Base-by-base conservation (phyloP, 2,888 invertebrate genomes). In the Phyllotreta striolata region DNA sequence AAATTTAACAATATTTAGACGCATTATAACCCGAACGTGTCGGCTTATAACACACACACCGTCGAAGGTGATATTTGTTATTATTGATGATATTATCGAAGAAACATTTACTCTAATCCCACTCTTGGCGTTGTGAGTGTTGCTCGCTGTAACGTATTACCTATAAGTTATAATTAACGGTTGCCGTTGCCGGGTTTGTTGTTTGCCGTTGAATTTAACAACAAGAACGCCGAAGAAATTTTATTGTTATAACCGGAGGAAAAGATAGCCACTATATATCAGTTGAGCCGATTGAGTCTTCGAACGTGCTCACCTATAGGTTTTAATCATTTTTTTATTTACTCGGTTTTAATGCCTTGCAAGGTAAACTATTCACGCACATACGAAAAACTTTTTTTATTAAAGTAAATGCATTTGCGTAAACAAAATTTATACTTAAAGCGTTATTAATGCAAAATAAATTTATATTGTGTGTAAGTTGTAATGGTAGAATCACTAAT, bases 31-130 rank as follows among this genome's bases (percentile, higher is more conserved):
- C 57, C 43, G 66, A 70, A 69, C 68, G 68, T 66, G 64, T 63
- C 69, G 62, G 64, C 65, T 66, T 69, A 24, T 24, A 24, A 24
- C 24, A 24, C 24, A 72, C 70, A 73, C 73, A 70, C 64, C 69
- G 74, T 73, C 73, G 72, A 71, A 71, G 70, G 73, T 74, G 72
- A 75, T 76, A 76, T 76, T 77, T 75, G 76, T 74, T 78, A 79
- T 79, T 79, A 79, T 79, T 79, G 79, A 79, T 79, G 78, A 77
- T 77, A 72, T 77, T 73, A 78, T 78, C 77, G 73, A 74, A 66
- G 71, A 74, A 77, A 79, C 79, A 79, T 76, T 79, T 74, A 78
- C 77, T 74, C 73, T 76, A 76, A 78, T 78, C 78, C 79, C 77
- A 78, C 79, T 78, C 78, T 72, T 72, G 72, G 71, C 70, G 74